Evolutionary conservation across 2,797 vertebrate species (phyloP), one percentile per base, ranked within the genome.

Genomic region (Lates japonicus): DNA sequence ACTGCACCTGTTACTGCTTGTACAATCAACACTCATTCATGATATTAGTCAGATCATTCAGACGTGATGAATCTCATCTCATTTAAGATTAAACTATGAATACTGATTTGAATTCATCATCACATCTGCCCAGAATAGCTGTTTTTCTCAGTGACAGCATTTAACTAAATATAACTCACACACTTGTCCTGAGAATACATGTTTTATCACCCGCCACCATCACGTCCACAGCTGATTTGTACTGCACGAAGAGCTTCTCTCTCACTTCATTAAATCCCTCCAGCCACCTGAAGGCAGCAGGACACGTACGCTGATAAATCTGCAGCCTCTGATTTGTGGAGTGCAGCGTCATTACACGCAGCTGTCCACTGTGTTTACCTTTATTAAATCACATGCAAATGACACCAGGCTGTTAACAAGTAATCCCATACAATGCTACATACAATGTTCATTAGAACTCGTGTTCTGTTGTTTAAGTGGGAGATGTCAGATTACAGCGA

Each of bases 91-190:
- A 52, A 74, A 59, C 33, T 70, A 17, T 74, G 60, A 71, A 64
- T 84, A 84, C 73, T 75, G 20, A 80, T 76, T 78, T 65, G 14
- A 52, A 83, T 69, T 78, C 1, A 75, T 70, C 57, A 59, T 46
- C 46, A 46, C 46, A 59, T 70, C 19, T 17, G 8, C 44, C 16
- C 14, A 22, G 55, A 67, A 51, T 22, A 54, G 10, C 16, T 8
- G 19, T 67, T 67, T 74, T 72, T 37, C 19, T 62, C 55, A 60
- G 62, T 76, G 39, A 63, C 31, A 67, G 37, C n/a, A 33, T 78
- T 70, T 63, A 69, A 57, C 41, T 54, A 60, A 75, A 70, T 62
- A 42, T 63, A 65, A 41, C 29, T 73, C 44, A 25, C 5, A 51
- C 31, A 76, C 17, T 72, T 54, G 25, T 46, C 10, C 63, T 33